Evolutionary conservation across 2,888 invertebrate genomes (phyloP).

Genomic region (Scaeva pyrastri): DNA sequence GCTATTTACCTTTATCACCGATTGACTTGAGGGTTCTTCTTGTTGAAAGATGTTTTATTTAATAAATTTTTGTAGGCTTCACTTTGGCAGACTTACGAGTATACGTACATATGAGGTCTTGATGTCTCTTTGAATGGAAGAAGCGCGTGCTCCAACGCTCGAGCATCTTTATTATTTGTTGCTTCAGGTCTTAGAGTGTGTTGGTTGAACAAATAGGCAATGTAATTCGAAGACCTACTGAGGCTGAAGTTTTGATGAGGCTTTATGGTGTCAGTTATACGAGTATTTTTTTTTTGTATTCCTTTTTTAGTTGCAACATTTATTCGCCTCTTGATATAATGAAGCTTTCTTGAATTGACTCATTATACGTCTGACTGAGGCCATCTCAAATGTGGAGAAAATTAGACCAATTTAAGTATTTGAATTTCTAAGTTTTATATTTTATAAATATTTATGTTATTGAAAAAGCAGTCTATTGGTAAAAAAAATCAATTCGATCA

Average conservation of each 20-base stretch:
- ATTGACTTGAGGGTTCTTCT: background rate
- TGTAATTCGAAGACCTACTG: background rate
- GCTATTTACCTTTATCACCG: background rate
- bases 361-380: too few relatives aligned
- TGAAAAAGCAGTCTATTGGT: too few relatives aligned
- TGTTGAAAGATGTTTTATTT: background rate
- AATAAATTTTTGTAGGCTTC: conserved; percentile 58
- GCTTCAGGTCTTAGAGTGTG: background rate
- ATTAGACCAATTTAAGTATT: too few relatives aligned
- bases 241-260: background rate
- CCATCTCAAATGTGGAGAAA: too few relatives aligned
- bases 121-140: conserved; percentile 14
- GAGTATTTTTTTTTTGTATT: too few relatives aligned
- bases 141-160: conserved; percentile 39
- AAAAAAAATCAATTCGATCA: too few relatives aligned
- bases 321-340: too few relatives aligned
- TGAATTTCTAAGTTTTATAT: too few relatives aligned
- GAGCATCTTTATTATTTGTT: conserved; percentile 27
- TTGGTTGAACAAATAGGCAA: background rate
- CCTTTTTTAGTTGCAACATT: too few relatives aligned
- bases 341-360: too few relatives aligned
- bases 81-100: conserved; percentile 29
- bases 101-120: background rate
- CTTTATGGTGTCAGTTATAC: too few relatives aligned
- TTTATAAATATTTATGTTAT: too few relatives aligned